These are phyloP conservation scores for Polypedilum vanderplanki DNA, from an alignment of 1,140 invertebrate genomes.

Conservation along the genomic window DNA sequence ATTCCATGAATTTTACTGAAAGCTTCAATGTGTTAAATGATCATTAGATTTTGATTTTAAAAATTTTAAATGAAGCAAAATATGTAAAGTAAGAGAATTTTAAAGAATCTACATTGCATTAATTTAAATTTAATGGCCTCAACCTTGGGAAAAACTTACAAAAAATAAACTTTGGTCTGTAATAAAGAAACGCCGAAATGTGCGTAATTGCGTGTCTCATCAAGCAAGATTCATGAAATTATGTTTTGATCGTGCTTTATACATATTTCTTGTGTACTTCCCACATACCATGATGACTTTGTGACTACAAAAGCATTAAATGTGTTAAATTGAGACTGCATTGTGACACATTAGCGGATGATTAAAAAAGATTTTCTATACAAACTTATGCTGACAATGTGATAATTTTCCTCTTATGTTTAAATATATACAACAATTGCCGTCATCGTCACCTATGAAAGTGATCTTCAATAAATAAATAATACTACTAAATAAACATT, in stretches of 20 bases:
- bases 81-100: no score
- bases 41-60: no score
- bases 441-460: no score
- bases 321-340: constrained; percentile 11
- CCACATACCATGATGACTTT: background rate
- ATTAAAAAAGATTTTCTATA: background rate
- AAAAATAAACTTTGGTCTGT: background rate
- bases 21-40: background rate
- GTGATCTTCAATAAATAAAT: no score
- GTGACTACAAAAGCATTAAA: background rate
- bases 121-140: background rate
- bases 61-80: no score
- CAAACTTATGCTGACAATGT: background rate
- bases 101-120: no score
- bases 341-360: background rate
- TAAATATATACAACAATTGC: no score
- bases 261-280: background rate
- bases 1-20: background rate
- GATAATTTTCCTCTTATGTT: no score
- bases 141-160: background rate
- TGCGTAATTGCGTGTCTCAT: background rate
- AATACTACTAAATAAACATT: no score
- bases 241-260: background rate
- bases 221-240: background rate
- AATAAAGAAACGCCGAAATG: background rate